Evolutionary conservation across 2,888 invertebrate species (phyloP).

Genomic region (Chrysotoxum bicinctum): DNA sequence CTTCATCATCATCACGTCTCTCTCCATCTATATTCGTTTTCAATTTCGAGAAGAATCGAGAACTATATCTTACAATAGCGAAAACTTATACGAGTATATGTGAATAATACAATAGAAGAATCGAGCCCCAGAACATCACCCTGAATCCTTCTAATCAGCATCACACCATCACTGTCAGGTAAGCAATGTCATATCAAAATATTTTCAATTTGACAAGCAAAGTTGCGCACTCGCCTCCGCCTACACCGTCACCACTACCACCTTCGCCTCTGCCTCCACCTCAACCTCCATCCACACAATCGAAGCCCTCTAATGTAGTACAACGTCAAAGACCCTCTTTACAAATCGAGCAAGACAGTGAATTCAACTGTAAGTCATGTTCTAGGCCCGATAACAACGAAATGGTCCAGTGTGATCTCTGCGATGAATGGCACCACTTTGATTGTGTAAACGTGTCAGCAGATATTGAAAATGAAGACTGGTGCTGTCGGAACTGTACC

Average conservation of each 20-base stretch:
- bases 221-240: background rate
- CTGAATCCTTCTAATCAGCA: background rate
- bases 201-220: background rate
- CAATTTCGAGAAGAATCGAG: too few species aligned
- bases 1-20: background rate
- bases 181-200: background rate
- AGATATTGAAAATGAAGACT: background rate
- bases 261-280: background rate
- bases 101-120: background rate
- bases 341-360: background rate
- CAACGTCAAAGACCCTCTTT: background rate
- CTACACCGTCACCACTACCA: background rate
- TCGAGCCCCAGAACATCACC: background rate
- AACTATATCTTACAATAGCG: too few species aligned
- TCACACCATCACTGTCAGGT: slow-evolving; percentile 2
- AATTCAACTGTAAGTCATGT: background rate
- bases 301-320: background rate
- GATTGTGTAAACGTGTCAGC: background rate
- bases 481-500: background rate
- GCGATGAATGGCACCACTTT: background rate
- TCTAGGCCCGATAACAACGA: background rate
- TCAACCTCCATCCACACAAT: background rate
- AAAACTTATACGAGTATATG: background rate
- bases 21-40: background rate
- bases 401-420: slow-evolving; percentile 6